Percentiles rank a stretch among this genome's conserved stretches.
Evolutionary conservation across 2,888 invertebrate species (phyloP).

Genomic region (Cepaea hortensis): DNA sequence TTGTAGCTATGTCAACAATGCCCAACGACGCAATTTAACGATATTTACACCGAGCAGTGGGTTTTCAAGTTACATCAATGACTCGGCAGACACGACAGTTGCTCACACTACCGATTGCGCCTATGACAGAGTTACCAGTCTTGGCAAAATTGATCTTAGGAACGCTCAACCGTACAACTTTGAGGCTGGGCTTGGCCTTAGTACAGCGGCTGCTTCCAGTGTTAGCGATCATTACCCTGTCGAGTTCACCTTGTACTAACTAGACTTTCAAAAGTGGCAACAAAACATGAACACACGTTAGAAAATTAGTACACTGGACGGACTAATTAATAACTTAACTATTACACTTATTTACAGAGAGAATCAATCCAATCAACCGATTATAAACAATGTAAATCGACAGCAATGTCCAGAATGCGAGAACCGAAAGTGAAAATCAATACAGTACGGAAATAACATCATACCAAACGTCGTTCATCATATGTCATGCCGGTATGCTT

Average conservation of each 20-base stretch:
- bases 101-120: constrained; percentile 28
- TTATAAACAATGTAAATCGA: too few relatives aligned
- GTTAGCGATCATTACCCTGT: constrained; percentile 46
- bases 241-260: constrained; percentile 34
- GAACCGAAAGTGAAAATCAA: too few relatives aligned
- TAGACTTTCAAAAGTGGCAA: background rate
- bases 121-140: constrained; percentile 34
- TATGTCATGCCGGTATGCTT: too few relatives aligned
- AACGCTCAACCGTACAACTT: constrained; percentile 26
- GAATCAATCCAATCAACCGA: too few relatives aligned
- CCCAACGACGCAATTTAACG: constrained; percentile 36
- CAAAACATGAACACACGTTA: too few relatives aligned
- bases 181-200: constrained; percentile 12
- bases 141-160: constrained; percentile 12
- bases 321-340: too few relatives aligned
- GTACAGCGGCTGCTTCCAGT: background rate
- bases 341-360: too few relatives aligned
- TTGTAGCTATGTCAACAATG: constrained; percentile 45
- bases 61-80: constrained; percentile 29
- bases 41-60: constrained; percentile 41
- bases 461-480: too few relatives aligned
- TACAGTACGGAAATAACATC: too few relatives aligned
- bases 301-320: too few relatives aligned
- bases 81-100: constrained; percentile 35
- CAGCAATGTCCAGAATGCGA: too few relatives aligned